phyloP scores from a whole-genome alignment of 2,797 vertebrate genomes.

The Ptychadena robeensis region DNA sequence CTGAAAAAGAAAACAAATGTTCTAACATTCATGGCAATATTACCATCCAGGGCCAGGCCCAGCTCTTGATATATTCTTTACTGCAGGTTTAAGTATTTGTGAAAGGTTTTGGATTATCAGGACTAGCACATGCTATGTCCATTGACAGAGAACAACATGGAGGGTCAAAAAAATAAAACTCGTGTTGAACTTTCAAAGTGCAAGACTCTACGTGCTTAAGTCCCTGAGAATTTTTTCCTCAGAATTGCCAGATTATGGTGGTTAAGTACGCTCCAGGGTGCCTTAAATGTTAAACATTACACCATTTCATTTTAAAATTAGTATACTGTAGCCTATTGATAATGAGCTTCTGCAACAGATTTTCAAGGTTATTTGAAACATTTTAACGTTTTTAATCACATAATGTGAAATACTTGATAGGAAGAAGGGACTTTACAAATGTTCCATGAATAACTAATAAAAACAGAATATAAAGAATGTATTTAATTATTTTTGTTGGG shows the following conservation, averaged over 20 bases:
- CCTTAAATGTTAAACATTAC: slow-evolving; percentile 29
- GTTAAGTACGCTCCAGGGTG: slow-evolving; percentile 13
- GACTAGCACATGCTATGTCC: slow-evolving; percentile 44
- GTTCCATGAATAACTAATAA: neutral
- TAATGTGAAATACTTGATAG: neutral
- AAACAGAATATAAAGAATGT: neutral
- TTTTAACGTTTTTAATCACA: neutral
- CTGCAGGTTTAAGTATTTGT: slow-evolving; percentile 39
- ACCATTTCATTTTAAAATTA: slow-evolving; percentile 8
- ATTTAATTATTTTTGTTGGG: neutral
- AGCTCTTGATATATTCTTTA: slow-evolving; percentile 44
- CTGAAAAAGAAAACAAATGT: slow-evolving; percentile 59
- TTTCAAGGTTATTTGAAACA: neutral
- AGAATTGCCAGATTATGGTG: slow-evolving; percentile 16
- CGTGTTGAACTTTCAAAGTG: slow-evolving; percentile 29
- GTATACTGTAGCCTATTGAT: slow-evolving; percentile 19
- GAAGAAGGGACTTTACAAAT: neutral
- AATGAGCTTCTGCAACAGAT: neutral
- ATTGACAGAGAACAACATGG: slow-evolving; percentile 17
- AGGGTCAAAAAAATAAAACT: slow-evolving; percentile 33
- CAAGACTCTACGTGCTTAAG: slow-evolving; percentile 21
- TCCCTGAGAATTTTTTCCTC: slow-evolving; percentile 21
- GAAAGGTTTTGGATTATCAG: slow-evolving; percentile 53
- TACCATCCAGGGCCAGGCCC: slow-evolving; percentile 21
- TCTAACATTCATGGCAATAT: slow-evolving; percentile 52